These are phyloP conservation scores for Mastigias papua DNA, from an alignment of 30 jellyfish, hydroid and myxozoan genomes.

Conservation along the genomic window DNA sequence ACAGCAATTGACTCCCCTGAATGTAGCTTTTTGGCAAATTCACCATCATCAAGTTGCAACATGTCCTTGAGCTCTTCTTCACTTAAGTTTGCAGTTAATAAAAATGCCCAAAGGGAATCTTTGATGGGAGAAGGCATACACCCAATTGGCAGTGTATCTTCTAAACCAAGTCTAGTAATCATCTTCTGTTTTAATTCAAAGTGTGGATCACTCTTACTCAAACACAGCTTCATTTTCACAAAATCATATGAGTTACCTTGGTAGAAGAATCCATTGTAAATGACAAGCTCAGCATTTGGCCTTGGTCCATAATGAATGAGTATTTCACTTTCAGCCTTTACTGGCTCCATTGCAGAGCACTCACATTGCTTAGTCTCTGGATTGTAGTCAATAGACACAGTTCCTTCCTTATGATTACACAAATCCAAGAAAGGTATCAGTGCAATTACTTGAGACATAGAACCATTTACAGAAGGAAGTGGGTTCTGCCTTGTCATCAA, in stretches of 20 bases:
- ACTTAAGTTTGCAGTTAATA: conserved; percentile 17
- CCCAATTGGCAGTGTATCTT: conserved; percentile 31
- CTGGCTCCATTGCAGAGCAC: conserved; percentile 23
- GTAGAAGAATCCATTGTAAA: conserved; percentile 73
- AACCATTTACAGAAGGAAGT: conserved; percentile 40
- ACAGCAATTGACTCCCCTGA: conserved; percentile 4
- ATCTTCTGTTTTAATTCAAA: conserved; percentile 8
- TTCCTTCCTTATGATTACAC: conserved; percentile 69
- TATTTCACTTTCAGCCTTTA: conserved; percentile 43
- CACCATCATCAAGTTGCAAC: conserved; percentile 6
- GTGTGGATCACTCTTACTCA: conserved; percentile 48
- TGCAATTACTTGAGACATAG: conserved; percentile 37
- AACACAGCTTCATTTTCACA: conserved; percentile 27
- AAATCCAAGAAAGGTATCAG: conserved; percentile 71
- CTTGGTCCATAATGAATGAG: conserved; percentile 66
- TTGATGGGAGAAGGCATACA: conserved; percentile 43
- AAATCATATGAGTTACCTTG: conserved; percentile 50
- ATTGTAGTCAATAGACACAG: conserved; percentile 57
- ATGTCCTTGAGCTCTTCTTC: conserved; percentile 30
- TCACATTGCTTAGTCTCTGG: conserved; percentile 31
- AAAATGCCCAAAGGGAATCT: conserved; percentile 31
- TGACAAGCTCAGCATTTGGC: conserved; percentile 66
- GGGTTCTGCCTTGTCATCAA: conserved; percentile 79
- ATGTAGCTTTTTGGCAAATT: conserved; percentile 12
- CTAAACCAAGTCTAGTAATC: conserved; percentile 30